phyloP scores from a whole-genome alignment of 2,888 invertebrate species.

The Cetonia aurata region DNA sequence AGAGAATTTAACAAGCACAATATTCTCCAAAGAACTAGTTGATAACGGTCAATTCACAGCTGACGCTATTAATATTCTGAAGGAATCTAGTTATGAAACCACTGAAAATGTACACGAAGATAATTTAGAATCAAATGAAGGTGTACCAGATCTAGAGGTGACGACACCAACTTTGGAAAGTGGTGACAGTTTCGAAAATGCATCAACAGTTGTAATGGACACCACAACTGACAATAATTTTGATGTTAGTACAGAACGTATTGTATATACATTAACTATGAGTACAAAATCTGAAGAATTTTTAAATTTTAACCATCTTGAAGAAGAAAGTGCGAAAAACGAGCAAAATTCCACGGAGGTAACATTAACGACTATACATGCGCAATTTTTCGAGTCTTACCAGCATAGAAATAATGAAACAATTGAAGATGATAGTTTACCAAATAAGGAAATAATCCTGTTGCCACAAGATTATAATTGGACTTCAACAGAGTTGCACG shows the following conservation, averaged over 20 bases:
- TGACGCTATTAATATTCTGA: constrained; percentile 32
- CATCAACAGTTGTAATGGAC: not conserved
- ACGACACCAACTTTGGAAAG: not conserved
- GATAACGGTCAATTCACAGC: constrained; percentile 36
- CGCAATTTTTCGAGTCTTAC: no score
- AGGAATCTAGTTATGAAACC: constrained; percentile 17
- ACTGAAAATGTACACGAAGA: constrained; percentile 8
- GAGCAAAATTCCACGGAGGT: no score
- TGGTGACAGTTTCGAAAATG: not conserved
- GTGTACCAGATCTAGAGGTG: not conserved
- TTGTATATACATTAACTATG: not conserved
- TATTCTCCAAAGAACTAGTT: constrained; percentile 24
- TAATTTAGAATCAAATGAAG: not conserved
- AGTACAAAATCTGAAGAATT: not conserved
- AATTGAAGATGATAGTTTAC: no score
- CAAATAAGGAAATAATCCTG: no score
- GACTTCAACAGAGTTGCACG: not conserved
- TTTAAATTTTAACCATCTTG: no score
- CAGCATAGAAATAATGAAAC: no score
- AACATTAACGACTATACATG: no score
- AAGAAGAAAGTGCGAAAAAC: no score
- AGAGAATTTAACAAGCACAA: constrained; percentile 22
- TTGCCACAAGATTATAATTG: no score
- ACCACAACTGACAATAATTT: not conserved
- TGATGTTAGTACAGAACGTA: not conserved